phyloP scores from a whole-genome alignment of 2,113 vertebrate species.

The Cyprinodon brontotheroides region DNA sequence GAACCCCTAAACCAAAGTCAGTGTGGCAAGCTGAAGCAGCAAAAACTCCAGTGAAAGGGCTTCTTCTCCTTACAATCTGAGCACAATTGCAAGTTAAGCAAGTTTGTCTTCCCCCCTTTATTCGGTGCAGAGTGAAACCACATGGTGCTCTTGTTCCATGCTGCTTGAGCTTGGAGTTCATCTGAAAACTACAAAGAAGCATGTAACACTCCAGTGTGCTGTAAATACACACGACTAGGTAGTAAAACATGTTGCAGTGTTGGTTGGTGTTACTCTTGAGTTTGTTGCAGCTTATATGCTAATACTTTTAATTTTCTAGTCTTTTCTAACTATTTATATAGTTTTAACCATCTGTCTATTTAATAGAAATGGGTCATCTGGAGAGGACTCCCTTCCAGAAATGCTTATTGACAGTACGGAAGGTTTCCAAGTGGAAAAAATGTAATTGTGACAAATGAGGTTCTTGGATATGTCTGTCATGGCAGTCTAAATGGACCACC shows the following conservation, averaged over 20 bases:
- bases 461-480: slow-evolving; percentile 3
- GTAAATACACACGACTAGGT: background rate
- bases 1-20: slow-evolving; percentile 24
- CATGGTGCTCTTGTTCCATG: slow-evolving; percentile 22
- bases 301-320: no score
- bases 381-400: background rate
- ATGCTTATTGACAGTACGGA: slow-evolving; percentile 14
- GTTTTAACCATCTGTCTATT: slow-evolving; percentile 1
- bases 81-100: slow-evolving; percentile 49
- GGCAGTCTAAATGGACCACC: slow-evolving; percentile 2
- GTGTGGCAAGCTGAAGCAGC: slow-evolving; percentile 50
- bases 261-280: background rate
- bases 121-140: slow-evolving; percentile 37
- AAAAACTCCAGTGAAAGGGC: slow-evolving; percentile 24
- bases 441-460: slow-evolving; percentile 17
- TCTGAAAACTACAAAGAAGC: slow-evolving; percentile 2
- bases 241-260: background rate
- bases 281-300: background rate
- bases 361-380: slow-evolving; percentile 22
- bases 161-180: slow-evolving; percentile 34
- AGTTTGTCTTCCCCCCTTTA: slow-evolving; percentile 14
- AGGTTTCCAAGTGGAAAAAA: slow-evolving; percentile 28
- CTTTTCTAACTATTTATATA: no score
- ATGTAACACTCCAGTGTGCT: background rate
- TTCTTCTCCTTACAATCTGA: slow-evolving; percentile 29